Conservation (phyloP, 2,797 vertebrate genomes). For the Lycodopsis pacificus region DNA sequence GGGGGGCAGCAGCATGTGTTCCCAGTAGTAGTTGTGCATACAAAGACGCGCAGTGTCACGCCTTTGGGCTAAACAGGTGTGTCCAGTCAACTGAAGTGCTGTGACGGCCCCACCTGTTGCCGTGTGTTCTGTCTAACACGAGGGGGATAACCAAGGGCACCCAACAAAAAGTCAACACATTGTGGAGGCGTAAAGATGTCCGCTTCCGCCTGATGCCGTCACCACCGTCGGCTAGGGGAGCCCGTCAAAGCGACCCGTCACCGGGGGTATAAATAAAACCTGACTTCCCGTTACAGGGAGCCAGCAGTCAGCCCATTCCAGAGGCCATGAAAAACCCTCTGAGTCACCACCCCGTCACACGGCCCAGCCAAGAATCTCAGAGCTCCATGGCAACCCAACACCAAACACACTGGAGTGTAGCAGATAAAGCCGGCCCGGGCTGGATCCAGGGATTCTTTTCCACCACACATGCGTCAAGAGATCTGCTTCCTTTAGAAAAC, state of each 20-base stretch:
- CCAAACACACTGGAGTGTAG: conserved; percentile 58
- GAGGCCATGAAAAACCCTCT: conserved; percentile 68
- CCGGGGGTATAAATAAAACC: conserved; percentile 64
- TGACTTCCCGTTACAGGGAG: conserved; percentile 49
- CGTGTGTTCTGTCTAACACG: conserved; percentile 7
- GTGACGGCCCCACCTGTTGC: conserved; percentile 51
- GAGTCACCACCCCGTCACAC: conserved; percentile 80
- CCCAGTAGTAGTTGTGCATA: conserved; percentile 12
- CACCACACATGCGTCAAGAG: conserved; percentile 46
- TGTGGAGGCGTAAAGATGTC: neutral
- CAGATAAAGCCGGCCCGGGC: conserved; percentile 39
- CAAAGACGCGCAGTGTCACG: conserved; percentile 43
- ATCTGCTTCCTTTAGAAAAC: conserved; percentile 38
- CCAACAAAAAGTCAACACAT: neutral
- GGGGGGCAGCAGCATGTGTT: conserved; percentile 32
- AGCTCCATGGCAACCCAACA: conserved; percentile 81
- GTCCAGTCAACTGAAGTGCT: conserved; percentile 32
- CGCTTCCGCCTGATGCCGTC: neutral
- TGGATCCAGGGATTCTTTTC: conserved; percentile 35
- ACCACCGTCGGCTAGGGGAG: neutral
- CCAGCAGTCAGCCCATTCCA: conserved; percentile 60
- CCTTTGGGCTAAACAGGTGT: conserved; percentile 59
- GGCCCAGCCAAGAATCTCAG: conserved; percentile 52
- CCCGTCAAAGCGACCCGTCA: conserved; percentile 3
- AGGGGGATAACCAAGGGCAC: conserved; percentile 4